Conservation (phyloP, 2,888 invertebrate genomes). For the Hypolimnas misippus region DNA sequence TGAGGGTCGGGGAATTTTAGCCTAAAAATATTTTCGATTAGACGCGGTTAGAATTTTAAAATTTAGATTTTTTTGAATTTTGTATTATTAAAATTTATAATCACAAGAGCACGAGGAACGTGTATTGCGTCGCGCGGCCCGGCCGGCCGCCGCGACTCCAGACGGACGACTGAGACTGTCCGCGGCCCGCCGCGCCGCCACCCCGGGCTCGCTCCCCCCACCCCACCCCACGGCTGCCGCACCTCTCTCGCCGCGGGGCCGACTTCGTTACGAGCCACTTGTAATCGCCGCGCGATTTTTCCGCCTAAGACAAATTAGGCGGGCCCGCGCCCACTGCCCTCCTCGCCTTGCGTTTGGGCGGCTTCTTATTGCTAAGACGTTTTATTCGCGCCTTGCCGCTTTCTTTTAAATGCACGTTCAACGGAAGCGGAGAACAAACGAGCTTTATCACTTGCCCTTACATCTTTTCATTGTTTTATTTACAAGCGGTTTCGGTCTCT, state of each 20-base stretch:
- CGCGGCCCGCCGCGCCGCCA: slow-evolving; percentile 63
- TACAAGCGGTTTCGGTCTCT: slow-evolving; percentile 13
- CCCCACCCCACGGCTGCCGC: slow-evolving; percentile 50
- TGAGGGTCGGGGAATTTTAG: slow-evolving; percentile 67
- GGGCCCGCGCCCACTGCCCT: slow-evolving; percentile 67
- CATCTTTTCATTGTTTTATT: slow-evolving; percentile 5
- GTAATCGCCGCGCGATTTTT: slow-evolving; percentile 83
- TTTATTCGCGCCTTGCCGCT: slow-evolving; percentile 59
- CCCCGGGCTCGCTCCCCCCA: slow-evolving; percentile 48
- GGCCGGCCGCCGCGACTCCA: slow-evolving; percentile 83
- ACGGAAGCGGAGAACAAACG: slow-evolving; percentile 8
- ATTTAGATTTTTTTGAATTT: slow-evolving; percentile 60
- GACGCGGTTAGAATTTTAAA: slow-evolving; percentile 68
- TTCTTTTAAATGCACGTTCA: slow-evolving; percentile 25
- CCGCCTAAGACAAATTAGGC: slow-evolving; percentile 84
- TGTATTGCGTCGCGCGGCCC: slow-evolving; percentile 82
- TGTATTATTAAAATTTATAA: slow-evolving; percentile 78
- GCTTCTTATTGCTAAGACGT: slow-evolving; percentile 68
- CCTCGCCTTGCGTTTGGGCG: slow-evolving; percentile 68
- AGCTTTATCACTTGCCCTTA: slow-evolving; percentile 5
- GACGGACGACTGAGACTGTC: slow-evolving; percentile 82
- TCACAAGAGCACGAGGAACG: slow-evolving; percentile 85
- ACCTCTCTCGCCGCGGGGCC: slow-evolving; percentile 57
- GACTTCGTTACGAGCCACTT: slow-evolving; percentile 84
- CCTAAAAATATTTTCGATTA: slow-evolving; percentile 80